Conservation (phyloP, 2,113 vertebrate species). For the Ictalurus furcatus region DNA sequence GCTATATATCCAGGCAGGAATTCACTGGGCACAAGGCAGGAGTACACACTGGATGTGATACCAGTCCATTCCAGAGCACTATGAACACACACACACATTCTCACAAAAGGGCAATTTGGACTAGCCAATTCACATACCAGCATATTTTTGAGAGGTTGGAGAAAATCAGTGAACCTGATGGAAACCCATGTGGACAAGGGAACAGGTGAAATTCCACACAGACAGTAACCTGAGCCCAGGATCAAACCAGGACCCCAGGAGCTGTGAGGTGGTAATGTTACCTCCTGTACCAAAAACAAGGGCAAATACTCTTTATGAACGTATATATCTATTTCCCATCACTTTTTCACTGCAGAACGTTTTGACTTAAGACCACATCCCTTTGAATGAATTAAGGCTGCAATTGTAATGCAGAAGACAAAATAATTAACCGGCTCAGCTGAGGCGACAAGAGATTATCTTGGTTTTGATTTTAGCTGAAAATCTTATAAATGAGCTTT, state of each 20-base stretch:
- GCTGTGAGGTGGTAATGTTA: not conserved
- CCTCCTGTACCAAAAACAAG: not conserved
- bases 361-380: conserved; percentile 1
- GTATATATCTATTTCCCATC: not conserved
- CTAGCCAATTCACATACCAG: not conserved
- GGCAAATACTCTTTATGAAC: not conserved
- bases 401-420: not conserved
- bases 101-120: not conserved
- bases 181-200: not conserved
- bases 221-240: not conserved
- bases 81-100: not conserved
- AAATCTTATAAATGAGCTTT: conserved; percentile 40
- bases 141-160: not conserved
- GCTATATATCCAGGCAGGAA: not conserved
- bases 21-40: no score
- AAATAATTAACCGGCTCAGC: conserved; percentile 32
- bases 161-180: not conserved
- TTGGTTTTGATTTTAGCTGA: conserved; percentile 19
- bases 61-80: not conserved
- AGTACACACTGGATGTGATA: not conserved
- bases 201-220: conserved; percentile 2
- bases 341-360: not conserved
- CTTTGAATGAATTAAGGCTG: not conserved
- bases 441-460: conserved; percentile 6
- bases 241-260: not conserved